phyloP scores from a whole-genome alignment of 1,140 invertebrate genomes.

The Saccostrea echinata region DNA sequence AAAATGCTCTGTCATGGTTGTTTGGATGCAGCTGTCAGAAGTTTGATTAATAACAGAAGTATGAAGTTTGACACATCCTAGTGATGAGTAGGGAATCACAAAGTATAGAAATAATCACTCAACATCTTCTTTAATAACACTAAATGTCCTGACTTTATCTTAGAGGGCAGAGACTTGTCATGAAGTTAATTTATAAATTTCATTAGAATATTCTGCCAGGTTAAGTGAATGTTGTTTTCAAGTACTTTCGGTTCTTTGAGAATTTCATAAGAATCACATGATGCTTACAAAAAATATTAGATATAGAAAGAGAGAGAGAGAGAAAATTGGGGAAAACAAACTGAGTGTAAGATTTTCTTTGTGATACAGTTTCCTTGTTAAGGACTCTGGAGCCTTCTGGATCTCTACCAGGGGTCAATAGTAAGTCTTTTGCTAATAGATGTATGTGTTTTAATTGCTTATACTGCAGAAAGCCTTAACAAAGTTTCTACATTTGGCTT shows the following conservation, averaged over 20 bases:
- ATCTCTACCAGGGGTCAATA: background rate
- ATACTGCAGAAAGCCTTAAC: background rate
- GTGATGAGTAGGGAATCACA: too few relatives aligned
- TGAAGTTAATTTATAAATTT: too few relatives aligned
- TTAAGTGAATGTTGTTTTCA: background rate
- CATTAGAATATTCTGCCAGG: background rate
- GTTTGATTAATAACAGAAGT: too few relatives aligned
- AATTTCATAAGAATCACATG: background rate
- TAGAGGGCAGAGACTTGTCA: too few relatives aligned
- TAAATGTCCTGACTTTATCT: too few relatives aligned
- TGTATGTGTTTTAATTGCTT: background rate
- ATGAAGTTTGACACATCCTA: too few relatives aligned
- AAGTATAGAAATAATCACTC: too few relatives aligned
- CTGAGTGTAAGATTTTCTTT: background rate
- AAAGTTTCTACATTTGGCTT: background rate
- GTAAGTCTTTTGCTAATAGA: background rate
- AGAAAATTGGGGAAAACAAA: background rate
- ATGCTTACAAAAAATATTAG: background rate
- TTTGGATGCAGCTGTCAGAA: too few relatives aligned
- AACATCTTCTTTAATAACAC: too few relatives aligned
- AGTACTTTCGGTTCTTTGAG: background rate
- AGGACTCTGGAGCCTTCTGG: background rate
- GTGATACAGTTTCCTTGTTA: slow-evolving; percentile 27
- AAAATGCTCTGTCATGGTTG: too few relatives aligned
- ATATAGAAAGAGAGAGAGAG: background rate